A percentile compares a stretch with the other conserved stretches of the same genome.
phyloP scores from a whole-genome alignment of 2,113 vertebrate species.

The Triplophysa siluroides region DNA sequence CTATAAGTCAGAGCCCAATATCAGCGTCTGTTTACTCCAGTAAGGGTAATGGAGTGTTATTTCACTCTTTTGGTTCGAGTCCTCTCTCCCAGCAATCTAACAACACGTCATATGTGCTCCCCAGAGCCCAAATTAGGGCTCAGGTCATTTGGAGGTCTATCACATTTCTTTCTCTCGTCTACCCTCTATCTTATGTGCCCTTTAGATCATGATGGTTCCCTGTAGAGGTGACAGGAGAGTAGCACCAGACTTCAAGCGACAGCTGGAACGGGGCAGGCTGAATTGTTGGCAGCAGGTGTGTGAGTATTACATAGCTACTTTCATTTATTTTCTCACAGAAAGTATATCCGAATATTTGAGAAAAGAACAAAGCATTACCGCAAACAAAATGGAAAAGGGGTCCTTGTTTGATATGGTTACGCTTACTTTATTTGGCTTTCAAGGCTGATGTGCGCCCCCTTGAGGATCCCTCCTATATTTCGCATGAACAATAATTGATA shows the following conservation, averaged over 20 bases:
- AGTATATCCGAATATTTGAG: too few relatives aligned
- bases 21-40: slow-evolving; percentile 36
- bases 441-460: too few relatives aligned
- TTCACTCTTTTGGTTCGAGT: slow-evolving; percentile 18
- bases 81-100: slow-evolving; percentile 27
- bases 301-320: too few relatives aligned
- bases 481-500: too few relatives aligned
- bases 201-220: slow-evolving; percentile 22
- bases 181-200: slow-evolving; percentile 19
- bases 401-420: too few relatives aligned
- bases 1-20: background rate
- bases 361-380: too few relatives aligned
- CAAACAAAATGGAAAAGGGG: too few relatives aligned
- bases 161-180: slow-evolving; percentile 22
- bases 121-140: slow-evolving; percentile 2
- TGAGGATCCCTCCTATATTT: too few relatives aligned
- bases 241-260: slow-evolving; percentile 61
- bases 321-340: too few relatives aligned
- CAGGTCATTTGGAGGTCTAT: slow-evolving; percentile 30
- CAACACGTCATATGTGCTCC: background rate
- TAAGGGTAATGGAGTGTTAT: slow-evolving; percentile 9
- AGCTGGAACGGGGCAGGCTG: slow-evolving; percentile 72
- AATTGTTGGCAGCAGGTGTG: slow-evolving; percentile 46
- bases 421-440: too few relatives aligned
- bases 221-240: slow-evolving; percentile 51